Percentiles rank a stretch among this genome's conserved stretches.
Conservation (phyloP, 2,113 vertebrate genomes). For the Scalopus aquaticus region DNA sequence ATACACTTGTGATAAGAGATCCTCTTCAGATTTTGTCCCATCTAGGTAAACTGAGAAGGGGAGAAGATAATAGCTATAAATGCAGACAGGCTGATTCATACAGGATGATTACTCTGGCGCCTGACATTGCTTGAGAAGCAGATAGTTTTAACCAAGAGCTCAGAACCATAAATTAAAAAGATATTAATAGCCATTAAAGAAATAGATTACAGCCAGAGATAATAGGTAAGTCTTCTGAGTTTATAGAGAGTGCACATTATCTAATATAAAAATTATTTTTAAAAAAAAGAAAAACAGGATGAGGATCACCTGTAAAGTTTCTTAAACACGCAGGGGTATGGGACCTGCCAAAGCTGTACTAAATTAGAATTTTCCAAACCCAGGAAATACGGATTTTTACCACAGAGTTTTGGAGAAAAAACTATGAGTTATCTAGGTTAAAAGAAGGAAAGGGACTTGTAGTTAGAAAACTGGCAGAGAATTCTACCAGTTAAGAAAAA, state of each 20-base stretch:
- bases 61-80: neutral
- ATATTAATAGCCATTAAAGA: neutral
- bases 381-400: neutral
- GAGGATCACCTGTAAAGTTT: neutral
- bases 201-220: neutral
- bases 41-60: conserved; percentile 90
- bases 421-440: neutral
- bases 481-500: neutral
- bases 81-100: neutral
- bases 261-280: neutral
- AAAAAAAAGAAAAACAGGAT: neutral
- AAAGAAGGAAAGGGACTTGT: neutral
- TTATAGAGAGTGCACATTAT: neutral
- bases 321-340: neutral
- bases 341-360: neutral
- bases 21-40: conserved; percentile 90
- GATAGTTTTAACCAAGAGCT: neutral
- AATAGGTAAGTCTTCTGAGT: neutral
- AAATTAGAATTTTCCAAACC: neutral
- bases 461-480: neutral
- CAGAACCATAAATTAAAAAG: neutral
- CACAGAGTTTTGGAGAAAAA: neutral
- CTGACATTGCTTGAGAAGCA: neutral
- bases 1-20: conserved; percentile 87
- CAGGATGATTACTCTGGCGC: neutral